Conservation (phyloP, 2,888 invertebrate species). For the Catotricha subobsoleta region DNA sequence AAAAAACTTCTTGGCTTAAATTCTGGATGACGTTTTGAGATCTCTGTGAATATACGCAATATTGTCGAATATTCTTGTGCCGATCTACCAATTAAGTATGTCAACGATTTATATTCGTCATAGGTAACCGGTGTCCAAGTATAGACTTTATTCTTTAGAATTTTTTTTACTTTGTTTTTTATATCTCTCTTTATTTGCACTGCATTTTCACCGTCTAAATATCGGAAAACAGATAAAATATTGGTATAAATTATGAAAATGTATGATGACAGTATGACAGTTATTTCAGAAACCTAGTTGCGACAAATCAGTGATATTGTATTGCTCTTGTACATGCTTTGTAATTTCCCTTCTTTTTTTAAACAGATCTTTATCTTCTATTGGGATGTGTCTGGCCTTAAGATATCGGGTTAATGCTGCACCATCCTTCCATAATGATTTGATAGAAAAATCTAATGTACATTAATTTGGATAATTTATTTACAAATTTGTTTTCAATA, state of each 20-base stretch:
- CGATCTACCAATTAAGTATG: constrained; percentile 53
- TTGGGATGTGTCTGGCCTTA: constrained; percentile 41
- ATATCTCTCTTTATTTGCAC: not conserved
- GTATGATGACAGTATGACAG: no score
- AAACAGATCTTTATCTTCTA: constrained; percentile 37
- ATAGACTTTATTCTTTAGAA: constrained; percentile 29
- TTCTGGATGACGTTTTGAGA: constrained; percentile 38
- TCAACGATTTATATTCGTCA: constrained; percentile 40
- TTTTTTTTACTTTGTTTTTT: not conserved
- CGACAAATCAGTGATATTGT: no score
- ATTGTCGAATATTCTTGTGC: constrained; percentile 60
- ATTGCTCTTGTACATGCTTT: no score
- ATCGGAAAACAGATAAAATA: no score
- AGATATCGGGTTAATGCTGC: constrained; percentile 40
- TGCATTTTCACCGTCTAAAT: constrained; percentile 18
- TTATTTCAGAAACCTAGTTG: no score
- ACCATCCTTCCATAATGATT: constrained; percentile 36
- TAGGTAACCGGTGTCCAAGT: constrained; percentile 60
- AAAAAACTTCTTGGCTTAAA: constrained; percentile 61
- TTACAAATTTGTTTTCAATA: no score
- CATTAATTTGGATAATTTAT: no score
- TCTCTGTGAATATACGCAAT: constrained; percentile 53
- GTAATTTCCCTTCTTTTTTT: constrained; percentile 30
- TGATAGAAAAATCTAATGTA: constrained; percentile 37
- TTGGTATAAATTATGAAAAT: no score